A percentile compares a stretch with the other conserved stretches of the same genome.
Evolutionary conservation across 2,113 vertebrate species (phyloP).

Genomic region (Neogale vison): DNA sequence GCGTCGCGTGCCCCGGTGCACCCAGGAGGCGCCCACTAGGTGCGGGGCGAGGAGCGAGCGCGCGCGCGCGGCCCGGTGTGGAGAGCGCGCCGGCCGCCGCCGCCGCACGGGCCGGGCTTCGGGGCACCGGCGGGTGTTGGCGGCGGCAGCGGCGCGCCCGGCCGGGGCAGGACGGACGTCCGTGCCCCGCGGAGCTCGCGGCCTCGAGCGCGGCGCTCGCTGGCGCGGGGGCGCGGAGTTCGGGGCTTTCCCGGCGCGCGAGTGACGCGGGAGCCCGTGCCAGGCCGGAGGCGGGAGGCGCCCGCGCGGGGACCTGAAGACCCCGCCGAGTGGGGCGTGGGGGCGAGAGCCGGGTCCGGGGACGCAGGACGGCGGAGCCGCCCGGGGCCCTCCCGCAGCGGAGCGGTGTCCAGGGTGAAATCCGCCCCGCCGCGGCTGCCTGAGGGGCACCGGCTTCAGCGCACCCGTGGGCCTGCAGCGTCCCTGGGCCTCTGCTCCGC

Average conservation of each 20-base stretch:
- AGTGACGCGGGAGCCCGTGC: too few relatives aligned
- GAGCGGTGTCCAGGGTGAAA: background rate
- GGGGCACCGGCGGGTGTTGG: too few relatives aligned
- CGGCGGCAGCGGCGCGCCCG: too few relatives aligned
- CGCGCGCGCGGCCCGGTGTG: background rate
- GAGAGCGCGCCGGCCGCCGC: background rate
- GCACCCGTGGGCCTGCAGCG: background rate
- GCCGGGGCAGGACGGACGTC: background rate
- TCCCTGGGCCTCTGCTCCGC: background rate
- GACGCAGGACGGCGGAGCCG: background rate
- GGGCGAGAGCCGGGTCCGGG: background rate
- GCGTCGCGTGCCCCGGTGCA: background rate
- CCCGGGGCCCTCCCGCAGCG: rapidly evolving
- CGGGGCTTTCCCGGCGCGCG: background rate
- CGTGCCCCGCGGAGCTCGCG: background rate
- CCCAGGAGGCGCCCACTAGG: background rate
- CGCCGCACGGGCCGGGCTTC: background rate
- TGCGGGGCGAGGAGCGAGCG: background rate
- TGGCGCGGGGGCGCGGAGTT: background rate
- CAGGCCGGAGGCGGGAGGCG: background rate
- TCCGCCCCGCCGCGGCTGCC: background rate
- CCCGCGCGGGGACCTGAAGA: background rate
- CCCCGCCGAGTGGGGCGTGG: background rate
- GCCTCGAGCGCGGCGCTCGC: too few relatives aligned
- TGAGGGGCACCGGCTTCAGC: background rate